Evolutionary conservation across 2,888 invertebrate genomes (phyloP).

Genomic region (Matsumyia berberina): DNA sequence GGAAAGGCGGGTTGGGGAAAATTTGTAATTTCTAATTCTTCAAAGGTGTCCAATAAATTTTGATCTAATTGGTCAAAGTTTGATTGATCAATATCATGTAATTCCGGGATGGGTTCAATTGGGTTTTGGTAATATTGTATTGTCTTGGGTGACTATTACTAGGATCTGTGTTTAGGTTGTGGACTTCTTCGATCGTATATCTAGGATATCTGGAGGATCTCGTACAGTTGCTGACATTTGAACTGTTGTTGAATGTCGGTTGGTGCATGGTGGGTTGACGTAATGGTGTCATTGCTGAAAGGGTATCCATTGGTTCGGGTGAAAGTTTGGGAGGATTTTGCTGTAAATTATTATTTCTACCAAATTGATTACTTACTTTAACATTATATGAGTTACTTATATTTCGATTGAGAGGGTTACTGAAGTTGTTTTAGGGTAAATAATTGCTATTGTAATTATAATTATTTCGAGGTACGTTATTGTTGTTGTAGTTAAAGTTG

Average conservation of each 20-base stretch:
- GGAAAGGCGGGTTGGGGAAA: conserved; percentile 6
- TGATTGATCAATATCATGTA: not conserved
- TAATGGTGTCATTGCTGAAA: not conserved
- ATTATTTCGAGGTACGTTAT: not conserved
- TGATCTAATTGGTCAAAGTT: not conserved
- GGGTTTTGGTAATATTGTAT: no score
- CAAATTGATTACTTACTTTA: not conserved
- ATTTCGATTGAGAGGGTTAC: not conserved
- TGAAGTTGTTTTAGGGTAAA: not conserved
- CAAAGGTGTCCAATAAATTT: not conserved
- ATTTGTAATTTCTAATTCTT: no score
- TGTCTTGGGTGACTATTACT: not conserved
- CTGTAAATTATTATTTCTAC: not conserved
- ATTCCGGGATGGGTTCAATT: no score
- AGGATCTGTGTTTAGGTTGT: not conserved
- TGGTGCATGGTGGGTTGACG: not conserved
- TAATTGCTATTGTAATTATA: not conserved
- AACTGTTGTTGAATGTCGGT: no score
- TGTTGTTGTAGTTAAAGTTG: conserved; percentile 5
- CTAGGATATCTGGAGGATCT: no score
- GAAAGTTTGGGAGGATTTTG: no score
- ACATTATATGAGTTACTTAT: not conserved
- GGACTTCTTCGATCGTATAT: no score
- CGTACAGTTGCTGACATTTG: not conserved
- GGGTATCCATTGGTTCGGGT: conserved; percentile 4